Evolutionary conservation across 2,113 vertebrate genomes (phyloP), one percentile per base, ranked within the genome.

Genomic region (Amphiprion percula): DNA sequence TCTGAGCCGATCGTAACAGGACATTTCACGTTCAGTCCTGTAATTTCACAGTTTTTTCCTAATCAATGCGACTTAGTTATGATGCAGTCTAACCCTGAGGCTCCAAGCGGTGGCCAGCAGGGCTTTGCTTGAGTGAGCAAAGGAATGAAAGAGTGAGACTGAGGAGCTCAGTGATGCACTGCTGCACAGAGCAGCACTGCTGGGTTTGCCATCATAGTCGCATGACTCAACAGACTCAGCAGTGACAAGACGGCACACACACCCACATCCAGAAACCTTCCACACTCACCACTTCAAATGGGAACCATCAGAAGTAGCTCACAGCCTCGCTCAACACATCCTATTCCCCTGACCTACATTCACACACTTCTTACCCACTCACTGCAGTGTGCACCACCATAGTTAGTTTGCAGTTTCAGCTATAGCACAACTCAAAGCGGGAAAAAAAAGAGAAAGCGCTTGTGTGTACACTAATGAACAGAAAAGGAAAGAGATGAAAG

Each of bases 301-400:
- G 62, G 50, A 85, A 59, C 77, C 75, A 74, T 64, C 72, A 64
- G 44, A 80, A 44, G 68, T 71, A 65, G 50, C 77, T 65, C 67
- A 63, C 77, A 67, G 44, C 47, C 58, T 37, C 41, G 6, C 76
- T 78, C 41, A 56, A 59, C 60, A 74, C 73, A 85, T 74, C 71
- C 67, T 17, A 59, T 26, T 59, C 55, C 1, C 63, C 64, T 83
- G 82, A 91, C 87, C 87, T 88, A 86, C 74, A 90, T 89, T 90
- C 73, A 83, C 69, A 84, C 26, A 58, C 50, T 74, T 37, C 50
- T 54, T 75, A n/a, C 52, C 11, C 30, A 11, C 61, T 78, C 77
- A 79, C 72, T 59, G 70, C 86, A 83, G 74, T 56, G 67, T 19
- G 37, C 17, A 58, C 46, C 61, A 50, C 15, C 33, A 37, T 4